A percentile compares a stretch with the other conserved stretches of the same genome.
These are phyloP conservation scores for Hydroisotoma schaefferi DNA, from an alignment of 2,888 invertebrate species.

Conservation along the genomic window DNA sequence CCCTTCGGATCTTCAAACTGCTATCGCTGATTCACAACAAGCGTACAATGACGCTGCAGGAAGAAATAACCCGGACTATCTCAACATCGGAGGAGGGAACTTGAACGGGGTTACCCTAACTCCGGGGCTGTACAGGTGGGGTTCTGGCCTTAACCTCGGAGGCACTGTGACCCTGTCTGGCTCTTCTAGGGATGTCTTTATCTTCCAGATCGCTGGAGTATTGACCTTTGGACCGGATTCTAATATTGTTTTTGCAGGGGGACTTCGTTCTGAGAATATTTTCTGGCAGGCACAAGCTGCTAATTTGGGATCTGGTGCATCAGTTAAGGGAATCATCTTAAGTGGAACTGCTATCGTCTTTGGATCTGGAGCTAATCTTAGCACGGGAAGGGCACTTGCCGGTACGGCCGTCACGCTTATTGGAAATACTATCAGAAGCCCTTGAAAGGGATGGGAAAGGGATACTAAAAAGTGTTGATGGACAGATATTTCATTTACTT, in stretches of 20 bases:
- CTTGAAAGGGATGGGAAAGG: neutral
- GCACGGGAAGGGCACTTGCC: slow-evolving; percentile 10
- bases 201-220: slow-evolving; percentile 14
- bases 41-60: slow-evolving; percentile 20
- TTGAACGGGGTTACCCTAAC: neutral
- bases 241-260: slow-evolving; percentile 9
- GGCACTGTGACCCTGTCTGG: slow-evolving; percentile 16
- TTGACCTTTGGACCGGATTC: neutral
- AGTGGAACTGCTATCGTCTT: slow-evolving; percentile 12
- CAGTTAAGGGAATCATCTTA: slow-evolving; percentile 14
- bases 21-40: neutral
- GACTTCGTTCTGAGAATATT: neutral
- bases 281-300: slow-evolving; percentile 14
- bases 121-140: slow-evolving; percentile 19
- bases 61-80: slow-evolving; percentile 10
- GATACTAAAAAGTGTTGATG: too few species aligned
- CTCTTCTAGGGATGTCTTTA: slow-evolving; percentile 1
- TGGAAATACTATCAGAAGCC: slow-evolving; percentile 6
- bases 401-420: slow-evolving; percentile 10
- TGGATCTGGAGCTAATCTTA: slow-evolving; percentile 11
- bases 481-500: too few species aligned
- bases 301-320: slow-evolving; percentile 4
- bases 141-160: neutral
- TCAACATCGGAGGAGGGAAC: neutral
- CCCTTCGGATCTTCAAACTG: neutral